Evolutionary conservation across 2,888 invertebrate genomes (phyloP), one percentile per base, ranked within the genome.

Genomic region (Ceraclea dissimilis): DNA sequence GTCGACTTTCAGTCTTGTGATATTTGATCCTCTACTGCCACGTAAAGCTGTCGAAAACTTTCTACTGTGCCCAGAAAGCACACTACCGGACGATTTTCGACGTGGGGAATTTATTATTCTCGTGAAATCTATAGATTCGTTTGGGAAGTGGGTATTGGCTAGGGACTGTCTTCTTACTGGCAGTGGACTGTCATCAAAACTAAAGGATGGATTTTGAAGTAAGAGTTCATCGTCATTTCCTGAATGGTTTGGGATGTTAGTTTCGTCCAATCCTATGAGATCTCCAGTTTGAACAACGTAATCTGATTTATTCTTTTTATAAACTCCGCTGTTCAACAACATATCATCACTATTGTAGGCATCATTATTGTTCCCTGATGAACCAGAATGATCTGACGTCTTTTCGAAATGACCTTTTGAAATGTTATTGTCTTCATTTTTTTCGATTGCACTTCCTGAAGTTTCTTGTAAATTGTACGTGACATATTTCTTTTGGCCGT

Each of bases 1-100:
- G 34, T 61, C 61, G 10, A 61, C 59, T 53, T 47, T 55, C 22
- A 61, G 46, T 49, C 57, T 59, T 31, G 57, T 55, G 6, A 58
- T 49, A 34, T 54, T 43, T 2, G 47, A 13, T 18, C 53, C 54
- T 31, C 44, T 57, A 0, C 51, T 16, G 10, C 55, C 59, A 16
- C 51, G 34, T 10, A 55, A 16, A 17, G 55, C 49, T 11, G 57
- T 18, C 2, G 57, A 52, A 13, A 59, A 46, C 20, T 59, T 59
- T 21, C 53, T 59, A 1, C 54, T 54, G 20, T 59, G 55, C 16
- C 59, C 57, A 11, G 56, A 18, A 10, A 51, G 19, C 34, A 54
- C 19, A n/a, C 51, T 46, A 17, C 49, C 50, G 11, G 59, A 47
- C 2, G 57, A 50, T 17, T 55, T 21, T 33, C 55, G 53, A 13